phyloP scores from a whole-genome alignment of 2,888 invertebrate genomes.

The Melipona beecheii region DNA sequence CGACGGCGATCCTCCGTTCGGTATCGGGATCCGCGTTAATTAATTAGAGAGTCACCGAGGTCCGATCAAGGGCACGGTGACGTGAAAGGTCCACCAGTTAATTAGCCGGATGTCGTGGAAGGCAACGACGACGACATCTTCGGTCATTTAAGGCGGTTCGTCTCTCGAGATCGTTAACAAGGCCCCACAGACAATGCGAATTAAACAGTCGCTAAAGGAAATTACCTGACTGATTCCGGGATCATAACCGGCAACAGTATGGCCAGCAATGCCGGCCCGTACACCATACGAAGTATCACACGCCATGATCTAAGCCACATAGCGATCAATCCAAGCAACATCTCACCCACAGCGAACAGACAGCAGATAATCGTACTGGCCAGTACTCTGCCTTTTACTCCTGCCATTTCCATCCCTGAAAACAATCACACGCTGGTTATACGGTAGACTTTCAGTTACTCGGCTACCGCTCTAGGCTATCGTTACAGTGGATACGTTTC shows the following conservation, averaged over 20 bases:
- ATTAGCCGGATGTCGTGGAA: conserved; percentile 35
- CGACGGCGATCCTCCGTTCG: not conserved
- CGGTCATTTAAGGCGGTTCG: conserved; percentile 25
- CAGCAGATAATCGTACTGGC: conserved; percentile 90
- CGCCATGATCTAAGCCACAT: conserved; percentile 90
- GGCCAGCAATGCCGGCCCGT: conserved; percentile 88
- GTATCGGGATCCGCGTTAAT: conserved; percentile 33
- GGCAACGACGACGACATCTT: not conserved
- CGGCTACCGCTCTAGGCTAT: not conserved
- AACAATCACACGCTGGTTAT: not conserved
- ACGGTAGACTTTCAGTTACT: not conserved
- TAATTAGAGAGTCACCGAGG: conserved; percentile 14
- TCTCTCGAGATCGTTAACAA: conserved; percentile 36
- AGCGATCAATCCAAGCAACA: conserved; percentile 88
- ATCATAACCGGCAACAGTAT: conserved; percentile 88
- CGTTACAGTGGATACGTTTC: not conserved
- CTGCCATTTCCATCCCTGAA: conserved; percentile 90
- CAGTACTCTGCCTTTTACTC: conserved; percentile 89
- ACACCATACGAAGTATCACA: conserved; percentile 87
- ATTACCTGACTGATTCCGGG: conserved; percentile 88
- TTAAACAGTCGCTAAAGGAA: conserved; percentile 26
- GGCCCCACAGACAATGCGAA: conserved; percentile 12
- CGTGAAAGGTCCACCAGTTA: conserved; percentile 29
- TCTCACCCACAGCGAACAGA: conserved; percentile 90
- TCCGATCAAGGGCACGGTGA: conserved; percentile 27